Base-by-base conservation (phyloP, 2,113 vertebrate species). In the Gasterosteus nipponicus region DNA sequence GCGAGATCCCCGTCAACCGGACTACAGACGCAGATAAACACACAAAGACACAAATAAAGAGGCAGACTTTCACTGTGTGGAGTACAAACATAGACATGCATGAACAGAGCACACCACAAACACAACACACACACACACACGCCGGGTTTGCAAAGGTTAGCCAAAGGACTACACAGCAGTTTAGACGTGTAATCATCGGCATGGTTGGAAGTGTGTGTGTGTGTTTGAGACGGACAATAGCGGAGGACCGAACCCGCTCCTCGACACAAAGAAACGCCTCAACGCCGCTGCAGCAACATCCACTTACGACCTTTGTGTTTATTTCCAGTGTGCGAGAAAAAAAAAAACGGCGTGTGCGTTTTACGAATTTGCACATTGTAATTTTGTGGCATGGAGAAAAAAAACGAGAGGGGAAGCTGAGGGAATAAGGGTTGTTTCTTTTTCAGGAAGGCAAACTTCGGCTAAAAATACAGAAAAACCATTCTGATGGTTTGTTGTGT, bases 341-440 rank as follows among this genome's bases (percentile, higher is more conserved):
- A 3, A 33, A 54, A 41, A 93, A 94, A 90, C 85, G 88, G 84
- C 85, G 51, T 77, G 77, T 82, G 90, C 81, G 69, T 89, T 90
- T 90, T 89, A 87, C 86, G 84, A 91, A 91, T 91, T 89, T 87
- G 89, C 88, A 93, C 85, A 22, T 91, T 92, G 90, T 93, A 92
- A 94, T 94, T 94, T 93, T 92, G 93, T 75, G 91, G 92, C 72
- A 29, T 49, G 68, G 84, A 77, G 78, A 19, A 87, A 42, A 46
- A 87, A 47, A 87, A 84, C 75, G 69, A 89, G 76, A 87, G 83
- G 84, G 86, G 88, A 87, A 89, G 86, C 63, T 68, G 81, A 80
- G 86, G 79, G 77, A 88, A 46, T 68, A 79, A 65, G 22, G 60
- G 80, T 80, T 91, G 76, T 87, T 88, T 87, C 78, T 79, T 82